Percentiles rank a stretch among this genome's conserved stretches.
phyloP scores from a whole-genome alignment of 2,797 vertebrate species.

The Clarias laeviceps region DNA sequence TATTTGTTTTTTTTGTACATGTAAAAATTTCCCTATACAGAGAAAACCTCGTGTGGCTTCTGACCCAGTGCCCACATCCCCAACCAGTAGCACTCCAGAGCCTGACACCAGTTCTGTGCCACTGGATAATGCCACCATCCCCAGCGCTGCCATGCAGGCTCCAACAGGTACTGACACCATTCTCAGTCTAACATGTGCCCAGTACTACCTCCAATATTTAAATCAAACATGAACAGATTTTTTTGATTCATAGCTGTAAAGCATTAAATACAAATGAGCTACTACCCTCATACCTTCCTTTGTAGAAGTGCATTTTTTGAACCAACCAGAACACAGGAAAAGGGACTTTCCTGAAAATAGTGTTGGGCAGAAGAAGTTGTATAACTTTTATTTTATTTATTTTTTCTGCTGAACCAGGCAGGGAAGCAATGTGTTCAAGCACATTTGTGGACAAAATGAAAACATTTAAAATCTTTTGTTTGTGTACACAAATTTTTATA shows the following conservation, averaged over 20 bases:
- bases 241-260: not conserved
- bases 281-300: too few species aligned
- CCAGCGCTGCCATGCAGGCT: conserved; percentile 94
- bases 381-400: too few species aligned
- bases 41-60: conserved; percentile 90
- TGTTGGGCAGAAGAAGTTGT: too few species aligned
- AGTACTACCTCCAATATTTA: not conserved
- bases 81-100: conserved; percentile 96
- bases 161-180: conserved; percentile 85
- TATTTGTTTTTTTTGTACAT: not conserved
- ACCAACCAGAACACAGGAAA: too few species aligned
- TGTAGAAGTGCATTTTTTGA: too few species aligned
- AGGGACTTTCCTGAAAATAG: too few species aligned
- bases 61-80: conserved; percentile 91
- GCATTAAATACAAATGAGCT: too few species aligned
- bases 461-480: too few species aligned
- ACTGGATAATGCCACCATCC: conserved; percentile 95
- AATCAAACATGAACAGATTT: not conserved
- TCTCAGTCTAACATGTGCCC: not conserved
- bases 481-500: too few species aligned
- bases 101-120: conserved; percentile 97
- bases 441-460: too few species aligned
- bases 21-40: conserved; percentile 66
- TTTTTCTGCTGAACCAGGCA: too few species aligned
- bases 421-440: too few species aligned